These are phyloP conservation scores for Hydriomena furcata DNA, from an alignment of 2,888 invertebrate species.

Conservation along the genomic window DNA sequence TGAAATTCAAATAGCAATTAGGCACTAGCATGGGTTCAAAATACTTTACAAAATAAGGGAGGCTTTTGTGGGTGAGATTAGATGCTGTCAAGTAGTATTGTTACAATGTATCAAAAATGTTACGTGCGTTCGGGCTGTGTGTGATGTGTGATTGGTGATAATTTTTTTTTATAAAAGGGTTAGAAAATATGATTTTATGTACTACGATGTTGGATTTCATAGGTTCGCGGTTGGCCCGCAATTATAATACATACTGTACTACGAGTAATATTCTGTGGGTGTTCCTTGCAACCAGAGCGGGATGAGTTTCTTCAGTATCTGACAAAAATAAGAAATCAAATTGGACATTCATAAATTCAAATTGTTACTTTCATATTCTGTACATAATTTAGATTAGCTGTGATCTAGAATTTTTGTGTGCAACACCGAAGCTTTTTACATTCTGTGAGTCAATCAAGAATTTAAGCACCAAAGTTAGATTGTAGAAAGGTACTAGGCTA, in stretches of 20 bases:
- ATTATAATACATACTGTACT: slow-evolving; percentile 28
- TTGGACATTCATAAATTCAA: slow-evolving; percentile 19
- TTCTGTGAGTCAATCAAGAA: too few relatives aligned
- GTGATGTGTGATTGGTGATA: slow-evolving; percentile 17
- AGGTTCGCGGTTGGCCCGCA: slow-evolving; percentile 24
- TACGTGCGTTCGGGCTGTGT: slow-evolving; percentile 23
- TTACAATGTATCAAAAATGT: slow-evolving; percentile 9
- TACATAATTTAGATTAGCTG: not conserved
- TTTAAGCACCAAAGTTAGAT: too few relatives aligned
- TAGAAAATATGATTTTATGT: slow-evolving; percentile 23
- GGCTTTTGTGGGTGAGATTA: slow-evolving; percentile 2
- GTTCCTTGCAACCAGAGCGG: slow-evolving; percentile 31
- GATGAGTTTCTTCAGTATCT: slow-evolving; percentile 31
- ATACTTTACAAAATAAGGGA: slow-evolving; percentile 15
- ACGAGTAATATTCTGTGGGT: slow-evolving; percentile 28
- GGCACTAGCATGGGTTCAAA: slow-evolving; percentile 22
- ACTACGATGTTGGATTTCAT: slow-evolving; percentile 21
- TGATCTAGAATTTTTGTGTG: not conserved
- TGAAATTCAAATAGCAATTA: slow-evolving; percentile 21
- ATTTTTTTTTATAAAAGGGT: slow-evolving; percentile 17
- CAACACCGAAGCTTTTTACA: not conserved
- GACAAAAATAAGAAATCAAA: slow-evolving; percentile 29
- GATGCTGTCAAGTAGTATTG: slow-evolving; percentile 6
- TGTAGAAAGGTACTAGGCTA: too few relatives aligned
- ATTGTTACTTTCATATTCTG: slow-evolving; percentile 8